Evolutionary conservation across 2,113 vertebrate species (phyloP).

Genomic region (Megalops atlanticus): DNA sequence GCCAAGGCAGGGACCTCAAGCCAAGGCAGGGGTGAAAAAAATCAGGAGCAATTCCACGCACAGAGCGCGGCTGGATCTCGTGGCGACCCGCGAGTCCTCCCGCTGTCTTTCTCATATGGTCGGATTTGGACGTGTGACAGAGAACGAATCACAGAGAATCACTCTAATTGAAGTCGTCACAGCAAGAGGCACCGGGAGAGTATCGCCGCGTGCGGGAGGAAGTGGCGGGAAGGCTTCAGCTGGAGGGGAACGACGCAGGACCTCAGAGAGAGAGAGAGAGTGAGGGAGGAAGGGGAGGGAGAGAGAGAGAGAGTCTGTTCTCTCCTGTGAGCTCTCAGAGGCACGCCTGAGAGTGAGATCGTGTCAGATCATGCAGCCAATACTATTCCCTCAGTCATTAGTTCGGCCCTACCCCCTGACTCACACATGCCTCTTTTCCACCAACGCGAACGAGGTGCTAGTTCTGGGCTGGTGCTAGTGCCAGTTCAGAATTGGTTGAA

Average conservation of each 20-base stretch:
- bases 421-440: too few species aligned
- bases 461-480: too few species aligned
- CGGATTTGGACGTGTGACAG: slow-evolving; percentile 29
- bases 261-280: slow-evolving; percentile 41
- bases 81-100: not conserved
- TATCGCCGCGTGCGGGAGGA: not conserved
- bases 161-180: slow-evolving; percentile 54
- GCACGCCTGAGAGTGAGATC: not conserved
- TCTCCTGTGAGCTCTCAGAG: not conserved
- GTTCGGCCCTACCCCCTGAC: not conserved
- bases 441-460: too few species aligned
- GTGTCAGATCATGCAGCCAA: slow-evolving; percentile 2
- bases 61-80: not conserved
- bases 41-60: not conserved
- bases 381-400: not conserved
- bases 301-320: slow-evolving; percentile 30
- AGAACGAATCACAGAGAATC: slow-evolving; percentile 56
- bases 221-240: not conserved
- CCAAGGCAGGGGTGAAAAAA: too few species aligned
- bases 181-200: slow-evolving; percentile 32
- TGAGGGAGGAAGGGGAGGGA: slow-evolving; percentile 31
- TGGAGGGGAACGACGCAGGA: not conserved
- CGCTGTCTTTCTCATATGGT: slow-evolving; percentile 24
- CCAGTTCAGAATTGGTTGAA: too few species aligned
- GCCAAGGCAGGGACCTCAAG: not conserved